phyloP scores from a whole-genome alignment of 2,113 vertebrate genomes.

The Boulengeromyrus knoepffleri region DNA sequence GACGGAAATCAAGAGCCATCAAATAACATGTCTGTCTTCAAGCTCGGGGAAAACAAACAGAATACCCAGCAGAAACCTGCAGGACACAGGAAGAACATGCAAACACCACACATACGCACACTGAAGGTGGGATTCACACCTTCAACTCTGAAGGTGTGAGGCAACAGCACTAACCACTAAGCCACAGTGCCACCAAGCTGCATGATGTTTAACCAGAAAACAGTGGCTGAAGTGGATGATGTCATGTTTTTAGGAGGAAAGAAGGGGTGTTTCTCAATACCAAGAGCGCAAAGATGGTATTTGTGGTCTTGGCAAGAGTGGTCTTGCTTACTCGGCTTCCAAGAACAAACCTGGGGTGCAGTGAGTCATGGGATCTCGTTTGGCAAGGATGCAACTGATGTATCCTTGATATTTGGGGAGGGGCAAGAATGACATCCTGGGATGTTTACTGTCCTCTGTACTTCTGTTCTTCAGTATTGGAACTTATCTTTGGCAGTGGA shows the following conservation, averaged over 20 bases:
- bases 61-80: background rate
- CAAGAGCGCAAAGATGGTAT: background rate
- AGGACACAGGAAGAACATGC: background rate
- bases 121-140: background rate
- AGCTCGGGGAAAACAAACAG: background rate
- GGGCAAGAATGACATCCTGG: background rate
- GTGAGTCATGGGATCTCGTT: background rate
- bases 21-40: background rate
- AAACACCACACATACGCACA: background rate
- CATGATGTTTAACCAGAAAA: background rate
- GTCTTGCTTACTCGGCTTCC: background rate
- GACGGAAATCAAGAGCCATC: background rate
- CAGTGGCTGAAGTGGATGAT: background rate
- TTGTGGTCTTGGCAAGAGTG: background rate
- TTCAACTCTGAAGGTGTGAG: background rate
- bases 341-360: background rate
- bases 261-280: background rate
- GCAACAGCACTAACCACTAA: background rate
- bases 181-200: background rate
- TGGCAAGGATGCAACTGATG: background rate
- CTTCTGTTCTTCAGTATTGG: background rate
- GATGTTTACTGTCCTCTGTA: background rate
- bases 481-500: background rate
- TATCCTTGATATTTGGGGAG: background rate
- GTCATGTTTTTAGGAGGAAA: background rate